Base-by-base conservation (phyloP, 1,140 invertebrate genomes). In the Platyscapa corneri region DNA sequence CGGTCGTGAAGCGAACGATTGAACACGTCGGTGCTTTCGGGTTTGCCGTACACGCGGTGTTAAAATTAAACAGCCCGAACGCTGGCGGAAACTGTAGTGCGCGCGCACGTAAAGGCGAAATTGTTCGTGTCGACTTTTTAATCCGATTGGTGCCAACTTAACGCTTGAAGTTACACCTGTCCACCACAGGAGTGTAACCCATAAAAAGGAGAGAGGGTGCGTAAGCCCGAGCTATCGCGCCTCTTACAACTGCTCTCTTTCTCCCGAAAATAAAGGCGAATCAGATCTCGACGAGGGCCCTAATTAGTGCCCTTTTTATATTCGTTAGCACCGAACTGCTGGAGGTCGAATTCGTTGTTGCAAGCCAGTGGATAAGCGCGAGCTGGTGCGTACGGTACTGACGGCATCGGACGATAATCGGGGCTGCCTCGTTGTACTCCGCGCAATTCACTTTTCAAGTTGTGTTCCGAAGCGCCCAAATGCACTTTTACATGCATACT, bases 101-200 rank as follows among this genome's bases (percentile, higher is more conserved):
- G n/a, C 16, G 12, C 34, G 12, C 46, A 30, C n/a, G 75, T 76
- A 32, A 53, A 32, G 30, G n/a, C 20, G 27, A 76, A 53, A 74
- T 42, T 32, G n/a, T 53, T 34, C 42, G 16, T 34, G 27, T 53
- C 30, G 46, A 32, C 75, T 30, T 30, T n/a, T 76, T 76, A 34
- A 76, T 14, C 46, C n/a, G 70, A 74, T 74, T 74, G 70, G 7
- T 42, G 37, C 27, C 8, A 74, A 74, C 70, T 42, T 42, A 74
- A 74, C 37, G 70, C 27, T 74, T n/a, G 70, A 18, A n/a, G 7
- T 74, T 42, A 18, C 7, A n/a, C 42, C 70, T 42, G 27, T 6
- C 27, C 1, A 60, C 27, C 27, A 27, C 27, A 60, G 56, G 14
- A 23, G 23, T 53, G 18, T 53, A 53, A n/a, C n/a, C 6, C 12